Evolutionary conservation across 2,113 vertebrate genomes (phyloP).

Genomic region (Falcunculus frontatus): DNA sequence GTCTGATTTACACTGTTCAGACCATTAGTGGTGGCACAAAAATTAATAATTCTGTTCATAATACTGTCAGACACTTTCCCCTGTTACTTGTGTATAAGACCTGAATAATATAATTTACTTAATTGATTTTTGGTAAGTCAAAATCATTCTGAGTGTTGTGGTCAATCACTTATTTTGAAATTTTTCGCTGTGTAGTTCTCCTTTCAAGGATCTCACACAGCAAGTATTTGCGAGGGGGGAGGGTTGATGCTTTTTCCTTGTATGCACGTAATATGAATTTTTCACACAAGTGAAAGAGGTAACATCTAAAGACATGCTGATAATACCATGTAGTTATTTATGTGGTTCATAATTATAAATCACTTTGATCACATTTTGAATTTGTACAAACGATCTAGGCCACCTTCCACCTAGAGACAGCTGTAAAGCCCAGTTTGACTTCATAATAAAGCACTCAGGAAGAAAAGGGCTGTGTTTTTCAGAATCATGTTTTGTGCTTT

Average conservation of each 20-base stretch:
- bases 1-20: not conserved
- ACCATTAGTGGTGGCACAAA: not conserved
- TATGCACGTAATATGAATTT: not conserved
- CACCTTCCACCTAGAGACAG: not conserved
- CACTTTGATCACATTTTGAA: not conserved
- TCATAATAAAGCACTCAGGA: not conserved
- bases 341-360: not conserved
- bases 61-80: not conserved
- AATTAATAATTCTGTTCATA: not conserved
- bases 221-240: accelerated
- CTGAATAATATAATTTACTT: not conserved
- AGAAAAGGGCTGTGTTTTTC: not conserved
- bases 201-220: not conserved
- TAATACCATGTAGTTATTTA: not conserved
- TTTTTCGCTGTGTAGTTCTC: not conserved
- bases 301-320: not conserved
- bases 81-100: not conserved
- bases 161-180: not conserved
- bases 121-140: not conserved
- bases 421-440: not conserved
- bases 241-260: not conserved
- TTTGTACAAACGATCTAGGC: not conserved
- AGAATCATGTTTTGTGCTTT: not conserved
- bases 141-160: not conserved
- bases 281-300: not conserved